Percentiles rank a stretch among this genome's conserved stretches.
Evolutionary conservation across 2,113 vertebrate genomes (phyloP).

Genomic region (Channa maculata): DNA sequence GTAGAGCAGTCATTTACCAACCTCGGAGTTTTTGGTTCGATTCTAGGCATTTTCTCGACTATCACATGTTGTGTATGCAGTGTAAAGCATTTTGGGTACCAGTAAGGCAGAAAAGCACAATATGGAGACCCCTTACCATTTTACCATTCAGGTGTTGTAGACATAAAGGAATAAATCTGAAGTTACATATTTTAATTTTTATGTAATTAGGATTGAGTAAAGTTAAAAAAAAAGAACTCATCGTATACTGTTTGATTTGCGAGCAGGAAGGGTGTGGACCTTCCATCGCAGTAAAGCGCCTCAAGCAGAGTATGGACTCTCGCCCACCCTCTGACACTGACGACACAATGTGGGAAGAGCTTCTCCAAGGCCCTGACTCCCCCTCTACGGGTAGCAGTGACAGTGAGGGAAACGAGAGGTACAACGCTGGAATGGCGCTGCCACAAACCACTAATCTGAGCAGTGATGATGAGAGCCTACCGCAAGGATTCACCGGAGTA

Average conservation of each 20-base stretch:
- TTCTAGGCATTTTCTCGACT: too few species aligned
- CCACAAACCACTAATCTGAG: conserved; percentile 75
- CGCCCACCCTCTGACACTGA: conserved; percentile 94
- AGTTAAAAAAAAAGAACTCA: not conserved
- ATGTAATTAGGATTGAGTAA: not conserved
- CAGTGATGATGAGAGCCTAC: conserved; percentile 88
- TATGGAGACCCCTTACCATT: too few species aligned
- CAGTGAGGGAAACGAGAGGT: conserved; percentile 83
- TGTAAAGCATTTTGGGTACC: too few species aligned
- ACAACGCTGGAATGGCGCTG: conserved; percentile 57
- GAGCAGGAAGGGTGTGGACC: conserved; percentile 59
- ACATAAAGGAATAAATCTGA: not conserved
- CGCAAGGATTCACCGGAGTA: conserved; percentile 83
- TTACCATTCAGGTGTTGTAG: too few species aligned
- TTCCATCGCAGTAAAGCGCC: conserved; percentile 56
- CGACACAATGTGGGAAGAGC: conserved; percentile 95
- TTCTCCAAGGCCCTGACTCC: conserved; percentile 92
- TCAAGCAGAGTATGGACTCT: conserved; percentile 84
- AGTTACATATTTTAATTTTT: not conserved
- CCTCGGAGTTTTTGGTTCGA: too few species aligned
- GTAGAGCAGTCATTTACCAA: too few species aligned
- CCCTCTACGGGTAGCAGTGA: conserved; percentile 90
- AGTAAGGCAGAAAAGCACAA: too few species aligned
- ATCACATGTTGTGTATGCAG: too few species aligned
- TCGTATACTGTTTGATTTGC: conserved; percentile 1